These are phyloP conservation scores for Mungos mungo DNA, from an alignment of 2,113 vertebrate species.

Conservation along the genomic window DNA sequence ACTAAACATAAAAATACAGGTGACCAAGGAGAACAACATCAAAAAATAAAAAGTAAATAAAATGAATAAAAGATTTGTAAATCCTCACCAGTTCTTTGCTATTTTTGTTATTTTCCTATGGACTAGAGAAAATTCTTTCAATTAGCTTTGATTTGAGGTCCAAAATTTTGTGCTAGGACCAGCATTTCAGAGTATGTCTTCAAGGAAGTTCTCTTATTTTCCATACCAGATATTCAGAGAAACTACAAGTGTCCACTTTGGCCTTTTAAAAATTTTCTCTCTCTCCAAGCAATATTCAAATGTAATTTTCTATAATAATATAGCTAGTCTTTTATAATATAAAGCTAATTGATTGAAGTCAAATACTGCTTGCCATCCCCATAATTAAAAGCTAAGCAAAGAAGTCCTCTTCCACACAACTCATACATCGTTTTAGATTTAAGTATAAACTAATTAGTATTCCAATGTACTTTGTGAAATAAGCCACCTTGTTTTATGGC, in stretches of 20 bases:
- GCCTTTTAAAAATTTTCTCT: background rate
- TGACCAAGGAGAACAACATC: background rate
- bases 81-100: background rate
- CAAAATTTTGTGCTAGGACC: background rate
- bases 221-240: background rate
- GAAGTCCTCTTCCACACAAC: background rate
- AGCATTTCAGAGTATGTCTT: background rate
- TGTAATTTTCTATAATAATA: background rate
- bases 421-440: background rate
- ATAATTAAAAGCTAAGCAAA: background rate
- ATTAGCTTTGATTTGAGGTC: background rate
- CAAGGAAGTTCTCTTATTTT: background rate
- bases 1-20: background rate
- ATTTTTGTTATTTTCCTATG: background rate
- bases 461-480: background rate
- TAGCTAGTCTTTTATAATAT: background rate
- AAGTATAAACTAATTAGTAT: background rate
- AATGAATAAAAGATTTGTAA: background rate
- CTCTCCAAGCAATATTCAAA: background rate
- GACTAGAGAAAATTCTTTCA: background rate
- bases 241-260: background rate
- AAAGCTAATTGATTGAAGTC: background rate
- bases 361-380: background rate
- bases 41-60: background rate
- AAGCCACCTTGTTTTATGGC: background rate